phyloP scores from a whole-genome alignment of 2,113 vertebrate species.

The Sarotherodon lohbergeri region DNA sequence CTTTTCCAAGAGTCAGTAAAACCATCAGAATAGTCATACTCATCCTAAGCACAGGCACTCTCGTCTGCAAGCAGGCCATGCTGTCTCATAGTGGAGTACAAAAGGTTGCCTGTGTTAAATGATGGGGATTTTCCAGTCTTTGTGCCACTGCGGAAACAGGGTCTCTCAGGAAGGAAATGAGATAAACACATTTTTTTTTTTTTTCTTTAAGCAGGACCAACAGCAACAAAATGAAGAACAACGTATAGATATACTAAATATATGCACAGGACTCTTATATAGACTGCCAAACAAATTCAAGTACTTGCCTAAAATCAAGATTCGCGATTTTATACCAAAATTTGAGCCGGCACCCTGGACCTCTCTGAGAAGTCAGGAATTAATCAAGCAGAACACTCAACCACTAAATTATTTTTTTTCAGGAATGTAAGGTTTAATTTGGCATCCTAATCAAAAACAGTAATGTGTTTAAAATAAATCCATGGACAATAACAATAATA shows the following conservation, averaged over 20 bases:
- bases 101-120: neutral
- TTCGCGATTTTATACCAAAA: neutral
- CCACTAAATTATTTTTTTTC: neutral
- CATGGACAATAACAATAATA: neutral
- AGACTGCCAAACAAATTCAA: neutral
- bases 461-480: neutral
- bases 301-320: neutral
- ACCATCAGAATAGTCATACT: neutral
- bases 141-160: constrained; percentile 14
- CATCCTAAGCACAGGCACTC: neutral
- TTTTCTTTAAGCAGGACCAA: neutral
- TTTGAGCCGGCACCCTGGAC: fast-evolving
- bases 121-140: neutral
- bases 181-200: neutral
- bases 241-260: neutral
- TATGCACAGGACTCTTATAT: neutral
- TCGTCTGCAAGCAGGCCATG: neutral
- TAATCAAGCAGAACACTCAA: neutral
- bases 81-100: neutral
- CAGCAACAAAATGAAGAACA: neutral
- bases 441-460: neutral
- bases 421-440: neutral
- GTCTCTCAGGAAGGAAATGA: constrained; percentile 49
- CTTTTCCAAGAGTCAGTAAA: neutral
- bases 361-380: neutral